Evolutionary conservation across 1,140 invertebrate species (phyloP), one percentile per base, ranked within the genome.

Genomic region (Aculops lycopersici): DNA sequence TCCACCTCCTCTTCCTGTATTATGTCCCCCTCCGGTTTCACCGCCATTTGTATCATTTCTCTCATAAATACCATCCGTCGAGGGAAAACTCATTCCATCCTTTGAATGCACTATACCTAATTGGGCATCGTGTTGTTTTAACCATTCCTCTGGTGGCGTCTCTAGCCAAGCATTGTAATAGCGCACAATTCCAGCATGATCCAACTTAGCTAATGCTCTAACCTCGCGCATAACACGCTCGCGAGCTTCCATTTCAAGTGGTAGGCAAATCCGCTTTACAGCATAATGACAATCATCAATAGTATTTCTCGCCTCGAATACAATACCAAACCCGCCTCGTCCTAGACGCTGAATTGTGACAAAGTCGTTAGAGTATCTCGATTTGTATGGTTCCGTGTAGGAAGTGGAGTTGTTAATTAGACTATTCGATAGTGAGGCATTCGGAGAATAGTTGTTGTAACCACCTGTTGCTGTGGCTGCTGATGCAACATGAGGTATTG

Each of bases 81-180:
- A n/a, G n/a, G n/a, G n/a, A n/a, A n/a, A n/a, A n/a, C n/a, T n/a
- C n/a, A n/a, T n/a, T n/a, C n/a, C n/a, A n/a, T n/a, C n/a, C n/a
- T n/a, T n/a, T n/a, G n/a, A n/a, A n/a, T n/a, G n/a, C n/a, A n/a
- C n/a, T 4, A 41, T 15, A 19, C 40, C 40, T 15, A 4, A 70
- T 5, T 64, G 50, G 38, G 61, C 61, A 58, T 88, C 80, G 41
- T 70, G 66, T 36, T 70, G 58, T 51, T 83, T 70, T 55, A 81
- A 71, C 79, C 80, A 90, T 1, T 68, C 72, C 8, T 61, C 53
- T 3, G 86, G 83, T 18, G 84, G 83, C 38, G 68, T 68, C 58
- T 94, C 84, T 0, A 81, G 55, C 86, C 84, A 94, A 0, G 80
- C 71, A 60, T 83, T 72, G 53, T 81, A 90, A 54, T 86, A 92